Base-by-base conservation (phyloP, 2,113 vertebrate species). In the Climacteris rufus region DNA sequence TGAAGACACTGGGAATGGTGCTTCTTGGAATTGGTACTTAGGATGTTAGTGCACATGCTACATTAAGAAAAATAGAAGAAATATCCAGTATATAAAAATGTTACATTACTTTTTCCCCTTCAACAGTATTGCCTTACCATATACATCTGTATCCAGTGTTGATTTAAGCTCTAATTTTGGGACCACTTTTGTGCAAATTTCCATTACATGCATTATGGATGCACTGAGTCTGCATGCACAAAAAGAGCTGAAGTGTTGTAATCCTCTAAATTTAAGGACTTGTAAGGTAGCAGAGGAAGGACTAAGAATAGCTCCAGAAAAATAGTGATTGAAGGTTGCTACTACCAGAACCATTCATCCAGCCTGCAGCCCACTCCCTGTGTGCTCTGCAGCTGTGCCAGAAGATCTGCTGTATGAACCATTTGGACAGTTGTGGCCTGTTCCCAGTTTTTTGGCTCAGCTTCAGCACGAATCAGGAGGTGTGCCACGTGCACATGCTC, bases 341-440 rank as follows among this genome's bases (percentile, higher is more conserved):
- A 50, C 75, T 86, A 74, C 54, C 54, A 77, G 64, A 76, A 24
- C 85, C 79, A 65, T 72, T 93, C 82, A 87, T 79, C 61, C 66
- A 80, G 70, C 83, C 42, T 87, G 64, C 84, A 84, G 64, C 93
- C 76, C 68, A 57, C 71, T 63, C 64, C 25, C 35, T 31, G 24
- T 66, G 64, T 59, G 64, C 49, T 93, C 53, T 90, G 70, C 92
- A 83, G 83, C 90, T 95, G 88, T 76, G 88, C 94, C 75, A 87
- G 79, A 69, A 91, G 76, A 74, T 54, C 42, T 1, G 7, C 42
- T 69, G 28, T 70, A 31, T 40, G 79, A 69, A 66, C 80, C 45
- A 50, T 74, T 42, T 2, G 47, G 76, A 11, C 88, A 77, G 37
- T 64, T 92, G 85, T 77, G 92, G 85, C 47, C 78, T 54, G 4